Conservation (phyloP, 2,888 invertebrate species). For the Zhengitettix transpicula region DNA sequence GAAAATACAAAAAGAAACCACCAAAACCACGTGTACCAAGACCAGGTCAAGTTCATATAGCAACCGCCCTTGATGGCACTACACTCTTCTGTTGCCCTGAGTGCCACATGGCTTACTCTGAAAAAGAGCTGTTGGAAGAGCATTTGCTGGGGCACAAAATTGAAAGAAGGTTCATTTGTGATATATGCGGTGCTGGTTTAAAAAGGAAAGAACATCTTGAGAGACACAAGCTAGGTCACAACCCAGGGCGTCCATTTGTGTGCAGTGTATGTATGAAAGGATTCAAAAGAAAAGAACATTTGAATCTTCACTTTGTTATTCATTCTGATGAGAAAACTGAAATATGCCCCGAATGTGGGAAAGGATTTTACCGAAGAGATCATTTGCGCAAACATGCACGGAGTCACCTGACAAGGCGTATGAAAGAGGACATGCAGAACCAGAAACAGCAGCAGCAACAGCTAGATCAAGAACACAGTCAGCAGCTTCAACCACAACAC, state of each 20-base stretch:
- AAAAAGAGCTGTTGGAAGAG: conserved; percentile 66
- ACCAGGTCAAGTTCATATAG: conserved; percentile 63
- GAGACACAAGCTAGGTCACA: conserved; percentile 73
- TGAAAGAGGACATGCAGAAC: conserved; percentile 68
- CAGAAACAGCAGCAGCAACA: conserved; percentile 26
- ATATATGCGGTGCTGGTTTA: conserved; percentile 74
- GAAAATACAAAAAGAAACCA: conserved; percentile 59
- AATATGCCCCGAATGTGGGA: conserved; percentile 73
- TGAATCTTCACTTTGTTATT: conserved; percentile 75
- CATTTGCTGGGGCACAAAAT: conserved; percentile 72
- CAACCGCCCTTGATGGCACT: conserved; percentile 48
- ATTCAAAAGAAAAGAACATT: conserved; percentile 76
- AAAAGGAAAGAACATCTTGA: conserved; percentile 77
- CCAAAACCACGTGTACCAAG: conserved; percentile 42
- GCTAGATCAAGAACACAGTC: neutral
- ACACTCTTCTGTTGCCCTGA: conserved; percentile 75
- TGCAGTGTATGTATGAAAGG: conserved; percentile 78
- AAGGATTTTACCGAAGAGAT: conserved; percentile 79
- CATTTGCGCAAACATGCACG: conserved; percentile 72
- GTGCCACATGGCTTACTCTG: conserved; percentile 80
- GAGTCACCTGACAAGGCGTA: conserved; percentile 68
- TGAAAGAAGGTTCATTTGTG: conserved; percentile 72
- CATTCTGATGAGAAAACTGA: conserved; percentile 81
- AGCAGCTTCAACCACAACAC: too few relatives aligned
- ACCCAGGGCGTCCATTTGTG: conserved; percentile 74